Base-by-base conservation (phyloP, 2,888 invertebrate species). In the Isoperla grammatica region DNA sequence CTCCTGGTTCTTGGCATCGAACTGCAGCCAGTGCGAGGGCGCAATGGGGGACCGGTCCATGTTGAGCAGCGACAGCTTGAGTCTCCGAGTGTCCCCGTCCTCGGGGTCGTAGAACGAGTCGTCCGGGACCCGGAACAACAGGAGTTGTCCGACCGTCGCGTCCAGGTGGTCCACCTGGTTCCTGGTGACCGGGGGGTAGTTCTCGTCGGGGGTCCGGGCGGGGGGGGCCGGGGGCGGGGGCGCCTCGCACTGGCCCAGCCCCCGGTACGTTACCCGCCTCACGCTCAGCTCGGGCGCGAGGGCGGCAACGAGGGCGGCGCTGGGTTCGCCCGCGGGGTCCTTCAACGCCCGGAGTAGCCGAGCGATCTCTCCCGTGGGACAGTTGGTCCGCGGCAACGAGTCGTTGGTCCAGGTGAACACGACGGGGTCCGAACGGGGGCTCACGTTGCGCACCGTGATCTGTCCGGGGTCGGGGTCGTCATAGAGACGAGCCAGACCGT, bases 391-490 rank as follows among this genome's bases (percentile, higher is more conserved):
- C 0, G 90, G 86, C 66, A 95, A 72, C 6, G 90, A 88, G 66
- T 91, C 92, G 70, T 95, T 95, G 15, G 91, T 87, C 90, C 90
- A 92, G 29, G 84, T 86, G 71, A 83, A 90, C 67, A 83, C 83
- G 66, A 79, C 84, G 69, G 81, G 80, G 69, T 81, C 83, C 59
- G 81, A 77, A 39, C 85, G 84, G 19, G 84, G 80, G 39, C 81
- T 80, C 1, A 76, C 67, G 46, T 67, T 68, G 53, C 87, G 77
- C 0, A 91, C 87, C 0, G 86, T 86, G 64, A 92, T 81, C 60
- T 86, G 82, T 20, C 82, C 81, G 71, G 82, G 75, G 65, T 85
- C 78, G 61, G 68, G 70, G 54, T 79, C 76, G 37, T 83, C 78
- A 73, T 83, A 85, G 1, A 86, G 74, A 57, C 70, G 72, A 0